A percentile compares a stretch with the other conserved stretches of the same genome.
Conservation (phyloP, 2,113 vertebrate genomes). For the Bolborhynchus lineola region DNA sequence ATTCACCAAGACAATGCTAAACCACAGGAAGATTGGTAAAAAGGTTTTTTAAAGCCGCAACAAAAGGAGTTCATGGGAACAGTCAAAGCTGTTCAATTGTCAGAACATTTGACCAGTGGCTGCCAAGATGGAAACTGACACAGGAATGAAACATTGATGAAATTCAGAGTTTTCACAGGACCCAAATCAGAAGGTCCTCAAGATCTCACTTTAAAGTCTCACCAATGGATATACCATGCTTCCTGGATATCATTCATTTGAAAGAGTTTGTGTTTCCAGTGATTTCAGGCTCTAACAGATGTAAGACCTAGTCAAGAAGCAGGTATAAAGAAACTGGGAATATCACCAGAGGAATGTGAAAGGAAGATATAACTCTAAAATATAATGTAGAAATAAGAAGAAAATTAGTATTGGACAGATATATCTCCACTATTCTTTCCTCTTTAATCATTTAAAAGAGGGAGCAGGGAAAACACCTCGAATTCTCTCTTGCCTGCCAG, state of each 20-base stretch:
- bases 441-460: not conserved
- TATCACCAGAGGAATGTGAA: not conserved
- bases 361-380: not conserved
- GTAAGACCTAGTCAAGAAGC: not conserved
- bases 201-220: not conserved
- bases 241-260: not conserved
- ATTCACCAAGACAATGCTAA: not conserved
- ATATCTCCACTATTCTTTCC: not conserved
- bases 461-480: rapidly evolving
- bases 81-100: not conserved
- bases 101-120: not conserved
- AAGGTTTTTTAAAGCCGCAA: rapidly evolving
- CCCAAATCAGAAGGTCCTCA: not conserved
- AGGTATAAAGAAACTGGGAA: not conserved
- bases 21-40: not conserved
- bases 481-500: not conserved
- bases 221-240: not conserved
- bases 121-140: not conserved
- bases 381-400: not conserved
- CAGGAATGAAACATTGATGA: not conserved
- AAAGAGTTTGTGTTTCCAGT: not conserved
- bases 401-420: not conserved
- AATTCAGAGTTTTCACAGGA: not conserved
- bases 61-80: not conserved
- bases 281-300: not conserved